Evolutionary conservation across 2,113 vertebrate genomes (phyloP).

Genomic region (Notechis scutatus): DNA sequence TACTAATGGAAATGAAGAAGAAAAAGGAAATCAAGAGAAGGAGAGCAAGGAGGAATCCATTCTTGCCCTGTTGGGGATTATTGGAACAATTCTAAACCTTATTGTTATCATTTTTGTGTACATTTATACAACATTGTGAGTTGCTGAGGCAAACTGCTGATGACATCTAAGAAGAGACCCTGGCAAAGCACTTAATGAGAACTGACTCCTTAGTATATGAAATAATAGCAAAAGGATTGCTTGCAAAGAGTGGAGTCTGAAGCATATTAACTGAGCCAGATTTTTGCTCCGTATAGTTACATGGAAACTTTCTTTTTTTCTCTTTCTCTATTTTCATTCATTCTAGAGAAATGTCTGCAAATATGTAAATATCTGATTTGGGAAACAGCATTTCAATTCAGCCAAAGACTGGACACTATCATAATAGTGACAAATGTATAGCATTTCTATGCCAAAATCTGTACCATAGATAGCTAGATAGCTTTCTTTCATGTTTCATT

Average conservation of each 20-base stretch:
- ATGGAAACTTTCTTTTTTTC: slow-evolving; percentile 38
- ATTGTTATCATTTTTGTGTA: slow-evolving; percentile 98
- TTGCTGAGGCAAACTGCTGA: slow-evolving; percentile 23
- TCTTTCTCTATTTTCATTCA: slow-evolving; percentile 24
- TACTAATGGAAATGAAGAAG: slow-evolving; percentile 87
- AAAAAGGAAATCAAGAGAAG: slow-evolving; percentile 90
- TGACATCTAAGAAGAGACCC: slow-evolving; percentile 49
- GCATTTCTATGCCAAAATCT: slow-evolving; percentile 38
- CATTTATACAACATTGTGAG: slow-evolving; percentile 93
- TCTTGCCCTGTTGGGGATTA: slow-evolving; percentile 94
- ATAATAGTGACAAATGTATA: slow-evolving; percentile 48
- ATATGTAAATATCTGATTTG: slow-evolving; percentile 44
- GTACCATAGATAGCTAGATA: slow-evolving; percentile 55
- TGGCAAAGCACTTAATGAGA: slow-evolving; percentile 46
- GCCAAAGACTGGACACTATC: slow-evolving; percentile 29
- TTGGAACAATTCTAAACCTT: slow-evolving; percentile 95
- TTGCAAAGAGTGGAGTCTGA: slow-evolving; percentile 57
- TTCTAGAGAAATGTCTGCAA: slow-evolving; percentile 40
- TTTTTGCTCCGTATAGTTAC: slow-evolving; percentile 53
- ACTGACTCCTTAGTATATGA: slow-evolving; percentile 62
- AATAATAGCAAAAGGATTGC: slow-evolving; percentile 53
- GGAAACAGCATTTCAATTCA: slow-evolving; percentile 26
- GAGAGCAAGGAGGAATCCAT: slow-evolving; percentile 95
- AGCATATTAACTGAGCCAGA: slow-evolving; percentile 72
- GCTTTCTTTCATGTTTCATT: slow-evolving; percentile 36